Conservation (phyloP, 2,797 vertebrate genomes). For the Aulostomus chinensis region DNA sequence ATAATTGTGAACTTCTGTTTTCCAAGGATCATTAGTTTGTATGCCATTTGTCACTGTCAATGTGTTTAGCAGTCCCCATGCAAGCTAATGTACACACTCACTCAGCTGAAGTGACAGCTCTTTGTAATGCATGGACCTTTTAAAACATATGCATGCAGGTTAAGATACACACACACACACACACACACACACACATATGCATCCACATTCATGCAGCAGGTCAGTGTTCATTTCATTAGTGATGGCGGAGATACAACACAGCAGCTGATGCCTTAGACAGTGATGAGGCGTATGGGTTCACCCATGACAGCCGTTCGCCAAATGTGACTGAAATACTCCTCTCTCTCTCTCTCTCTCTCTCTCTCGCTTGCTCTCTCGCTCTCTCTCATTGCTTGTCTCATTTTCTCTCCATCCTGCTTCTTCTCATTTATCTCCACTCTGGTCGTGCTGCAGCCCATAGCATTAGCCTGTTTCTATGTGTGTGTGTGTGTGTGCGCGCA, state of each 20-base stretch:
- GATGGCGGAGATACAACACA: conserved; percentile 26
- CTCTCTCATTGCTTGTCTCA: conserved; percentile 5
- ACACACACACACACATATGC: background rate
- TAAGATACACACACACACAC: background rate
- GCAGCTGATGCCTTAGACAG: conserved; percentile 30
- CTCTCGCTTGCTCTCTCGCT: too few species aligned
- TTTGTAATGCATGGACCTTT: conserved; percentile 32
- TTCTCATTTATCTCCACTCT: conserved; percentile 48
- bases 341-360: background rate
- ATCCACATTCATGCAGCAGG: conserved; percentile 4
- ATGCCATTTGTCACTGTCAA: conserved; percentile 23
- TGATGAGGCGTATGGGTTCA: conserved; percentile 54
- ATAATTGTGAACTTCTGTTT: background rate
- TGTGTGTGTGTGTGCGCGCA: conserved; percentile 28
- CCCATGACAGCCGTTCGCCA: conserved; percentile 51
- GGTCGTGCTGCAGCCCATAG: conserved; percentile 46
- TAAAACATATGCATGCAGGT: conserved; percentile 16
- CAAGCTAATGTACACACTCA: conserved; percentile 44
- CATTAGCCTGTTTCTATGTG: conserved; percentile 64
- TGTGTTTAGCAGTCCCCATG: conserved; percentile 33
- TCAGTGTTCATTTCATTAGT: conserved; percentile 50
- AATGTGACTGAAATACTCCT: conserved; percentile 63
- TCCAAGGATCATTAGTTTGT: conserved; percentile 12
- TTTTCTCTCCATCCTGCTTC: conserved; percentile 18
- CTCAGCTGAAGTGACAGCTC: conserved; percentile 49